phyloP scores from a whole-genome alignment of 2,113 vertebrate species.

The Python bivittatus region DNA sequence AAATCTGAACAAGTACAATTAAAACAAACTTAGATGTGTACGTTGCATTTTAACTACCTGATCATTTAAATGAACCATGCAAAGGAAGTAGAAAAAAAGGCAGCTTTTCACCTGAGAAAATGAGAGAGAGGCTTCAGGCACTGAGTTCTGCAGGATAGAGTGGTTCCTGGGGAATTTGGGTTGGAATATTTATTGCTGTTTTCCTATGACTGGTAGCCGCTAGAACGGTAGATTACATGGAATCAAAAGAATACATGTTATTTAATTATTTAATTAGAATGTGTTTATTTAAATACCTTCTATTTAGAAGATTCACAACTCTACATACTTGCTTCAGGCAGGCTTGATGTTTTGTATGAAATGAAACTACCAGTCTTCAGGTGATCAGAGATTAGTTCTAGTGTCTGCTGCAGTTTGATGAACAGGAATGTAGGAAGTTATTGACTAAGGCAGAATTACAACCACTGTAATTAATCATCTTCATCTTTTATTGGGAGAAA shows the following conservation, averaged over 20 bases:
- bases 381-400: not conserved
- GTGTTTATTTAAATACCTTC: not conserved
- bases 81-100: not conserved
- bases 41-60: not conserved
- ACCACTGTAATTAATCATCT: not conserved
- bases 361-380: not conserved
- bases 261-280: not conserved
- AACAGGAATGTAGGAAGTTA: not conserved
- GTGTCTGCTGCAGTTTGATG: not conserved
- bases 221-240: not conserved
- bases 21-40: not conserved
- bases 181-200: slow-evolving; percentile 24
- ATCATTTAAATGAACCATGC: not conserved
- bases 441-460: not conserved
- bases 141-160: not conserved
- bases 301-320: not conserved
- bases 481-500: not conserved
- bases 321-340: not conserved
- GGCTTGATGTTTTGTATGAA: not conserved
- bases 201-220: not conserved
- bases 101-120: not conserved
- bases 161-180: slow-evolving; percentile 6
- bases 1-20: not conserved
- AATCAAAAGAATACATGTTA: not conserved
- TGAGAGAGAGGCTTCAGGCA: not conserved